Evolutionary conservation across 2,797 vertebrate species (phyloP).

Genomic region (Melanitta fusca): DNA sequence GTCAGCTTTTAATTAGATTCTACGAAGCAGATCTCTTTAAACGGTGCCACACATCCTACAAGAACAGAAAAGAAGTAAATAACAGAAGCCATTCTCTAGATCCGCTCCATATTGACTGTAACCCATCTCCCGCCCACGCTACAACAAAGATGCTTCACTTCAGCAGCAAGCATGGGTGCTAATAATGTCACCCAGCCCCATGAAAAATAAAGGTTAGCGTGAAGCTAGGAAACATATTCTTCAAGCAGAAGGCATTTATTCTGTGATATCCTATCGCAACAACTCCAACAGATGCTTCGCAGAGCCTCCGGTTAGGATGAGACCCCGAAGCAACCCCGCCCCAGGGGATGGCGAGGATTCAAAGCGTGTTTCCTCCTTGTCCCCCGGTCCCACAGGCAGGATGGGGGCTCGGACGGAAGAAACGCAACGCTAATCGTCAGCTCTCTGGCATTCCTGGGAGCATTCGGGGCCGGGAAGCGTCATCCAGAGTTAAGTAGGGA

Average conservation of each 20-base stretch:
- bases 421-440: background rate
- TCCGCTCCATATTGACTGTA: constrained; percentile 50
- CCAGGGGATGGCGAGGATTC: rapidly evolving
- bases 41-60: background rate
- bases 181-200: constrained; percentile 57
- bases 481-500: background rate
- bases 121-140: constrained; percentile 47
- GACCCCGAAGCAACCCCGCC: rapidly evolving
- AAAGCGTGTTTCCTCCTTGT: background rate
- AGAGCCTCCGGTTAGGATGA: background rate
- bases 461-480: background rate
- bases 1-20: constrained; percentile 26
- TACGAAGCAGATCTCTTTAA: background rate
- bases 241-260: constrained; percentile 47
- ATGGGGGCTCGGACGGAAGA: background rate
- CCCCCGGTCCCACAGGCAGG: background rate
- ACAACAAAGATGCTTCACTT: constrained; percentile 52
- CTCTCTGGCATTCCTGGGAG: background rate
- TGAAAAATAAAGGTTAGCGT: constrained; percentile 13
- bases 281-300: background rate
- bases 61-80: constrained; percentile 50
- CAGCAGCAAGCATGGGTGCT: constrained; percentile 26
- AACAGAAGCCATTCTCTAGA: constrained; percentile 57
- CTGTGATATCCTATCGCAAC: background rate
- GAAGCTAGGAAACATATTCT: constrained; percentile 55